Evolutionary conservation across 2,888 invertebrate genomes (phyloP), one percentile per base, ranked within the genome.

Genomic region (Opisthograptis luteolata): DNA sequence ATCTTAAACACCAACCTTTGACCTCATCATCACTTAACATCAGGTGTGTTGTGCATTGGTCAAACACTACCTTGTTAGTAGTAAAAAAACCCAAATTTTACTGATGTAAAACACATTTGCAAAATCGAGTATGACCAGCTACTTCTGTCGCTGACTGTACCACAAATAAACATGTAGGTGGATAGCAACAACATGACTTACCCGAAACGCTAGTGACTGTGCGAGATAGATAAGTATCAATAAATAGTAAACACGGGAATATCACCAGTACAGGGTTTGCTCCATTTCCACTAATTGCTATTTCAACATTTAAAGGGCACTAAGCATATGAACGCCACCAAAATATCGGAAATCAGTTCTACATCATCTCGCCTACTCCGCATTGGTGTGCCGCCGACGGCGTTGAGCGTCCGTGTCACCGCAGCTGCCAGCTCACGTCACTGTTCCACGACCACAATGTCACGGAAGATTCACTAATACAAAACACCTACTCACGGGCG

Each of bases 251-350:
- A 60, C 53, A 52, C 49, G 54, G 71, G 73, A 79, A 81, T 81
- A 84, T 81, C 82, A 84, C 83, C 78, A 73, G 73, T 71, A 79
- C 68, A 72, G 73, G 75, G 75, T 73, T 71, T 71, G 72, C 74
- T 73, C 71, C 46, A 32, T 50, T 55, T 56, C 17, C 39, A 44
- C 41, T 59, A 59, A 58, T 51, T 44, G 50, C 59, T 62, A 62
- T 59, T 73, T 76, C 73, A 75, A 80, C 73, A 48, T 76, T 71
- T 73, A 84, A 79, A 82, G 87, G 87, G 84, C 86, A 88, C 84
- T 87, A 88, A 87, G 87, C 85, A 84, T 87, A 87, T 83, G 78
- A 86, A 87, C 81, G 81, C 86, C 89, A 87, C 84, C 83, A 81
- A 86, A 81, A 83, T 76, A 81, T 87, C 79, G 75, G 81, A 84